Base-by-base conservation (phyloP, 1,140 invertebrate species). In the Tetramorium parvispinum region DNA sequence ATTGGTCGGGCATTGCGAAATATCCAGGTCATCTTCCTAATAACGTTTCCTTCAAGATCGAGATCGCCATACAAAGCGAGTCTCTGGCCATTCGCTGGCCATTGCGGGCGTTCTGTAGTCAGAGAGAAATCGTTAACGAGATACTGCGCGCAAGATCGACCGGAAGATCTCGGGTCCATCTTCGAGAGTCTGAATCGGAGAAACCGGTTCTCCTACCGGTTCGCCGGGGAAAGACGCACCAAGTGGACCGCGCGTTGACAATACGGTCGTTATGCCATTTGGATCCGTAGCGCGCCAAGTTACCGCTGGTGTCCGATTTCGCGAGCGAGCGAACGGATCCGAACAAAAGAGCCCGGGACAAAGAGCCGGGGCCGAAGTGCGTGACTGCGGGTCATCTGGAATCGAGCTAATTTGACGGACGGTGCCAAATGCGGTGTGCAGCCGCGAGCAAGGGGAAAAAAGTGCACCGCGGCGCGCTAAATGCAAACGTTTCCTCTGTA, bases 401-500 rank as follows among this genome's bases (percentile, higher is more conserved):
- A 83, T 87, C 46, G 46, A 82, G 49, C 70, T 85, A 87, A 87
- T 87, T 85, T 87, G 59, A 77, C 24, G 68, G 24, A 66, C 63
- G 79, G 61, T 55, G 61, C 40, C 77, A 70, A 49, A 71, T 71
- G 43, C 32, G 61, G 40, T 32, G 37, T 27, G 37, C 46, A 63
- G n/a, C n/a, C 46, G 46, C 71, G 59, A 40, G 32, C 51, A 27
- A 13, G 2, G 43, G 11, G 49, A 10, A 51, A 65, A 65, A 55
- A 27, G 18, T 46, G 7, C 43, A 32, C 32, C 32, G 32, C 32
- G 32, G 4, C 51, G 13, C 51, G 16, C 27, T 32, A 51, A 79
- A 70, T 57, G 78, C 49, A 70, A 70, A 81, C 49, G 65, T 81
- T 57, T 70, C 11, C 0, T 13, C 37, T 70, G 65, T 21, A 40